Conservation (phyloP, 2,113 vertebrate species). For the Oncorhynchus keta region DNA sequence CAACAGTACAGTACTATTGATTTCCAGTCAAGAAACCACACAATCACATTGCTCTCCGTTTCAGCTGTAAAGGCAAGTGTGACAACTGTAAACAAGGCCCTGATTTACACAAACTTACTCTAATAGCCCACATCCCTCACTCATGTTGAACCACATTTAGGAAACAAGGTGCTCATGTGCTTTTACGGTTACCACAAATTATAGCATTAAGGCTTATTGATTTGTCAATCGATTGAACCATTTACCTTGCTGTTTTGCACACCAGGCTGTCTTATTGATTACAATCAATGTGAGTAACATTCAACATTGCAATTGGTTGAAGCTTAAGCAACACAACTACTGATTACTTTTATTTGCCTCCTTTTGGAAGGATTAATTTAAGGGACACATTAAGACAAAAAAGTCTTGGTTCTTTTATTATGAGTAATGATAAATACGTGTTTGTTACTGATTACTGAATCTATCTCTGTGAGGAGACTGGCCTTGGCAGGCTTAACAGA, state of each 20-base stretch:
- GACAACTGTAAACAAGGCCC: not conserved
- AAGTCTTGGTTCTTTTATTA: not conserved
- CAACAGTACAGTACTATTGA: slow-evolving; percentile 24
- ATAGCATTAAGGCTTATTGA: not conserved
- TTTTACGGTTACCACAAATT: not conserved
- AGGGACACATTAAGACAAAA: not conserved
- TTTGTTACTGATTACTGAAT: not conserved
- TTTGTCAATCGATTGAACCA: not conserved
- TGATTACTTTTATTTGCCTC: not conserved
- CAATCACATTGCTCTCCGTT: slow-evolving; percentile 4
- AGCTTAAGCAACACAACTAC: not conserved
- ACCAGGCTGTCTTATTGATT: not conserved
- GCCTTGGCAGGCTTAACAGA: not conserved
- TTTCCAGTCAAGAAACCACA: slow-evolving; percentile 18
- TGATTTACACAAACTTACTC: not conserved
- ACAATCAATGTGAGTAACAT: not conserved
- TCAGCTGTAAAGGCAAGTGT: slow-evolving; percentile 6
- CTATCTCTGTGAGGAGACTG: not conserved
- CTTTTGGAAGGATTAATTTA: not conserved
- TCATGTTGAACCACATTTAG: not conserved
- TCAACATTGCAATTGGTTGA: not conserved
- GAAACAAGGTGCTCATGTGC: not conserved
- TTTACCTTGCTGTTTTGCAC: not conserved
- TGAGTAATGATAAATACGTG: not conserved
- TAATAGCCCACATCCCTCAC: not conserved